Base-by-base conservation (phyloP, 2,888 invertebrate species). In the Nomada goodeniana region DNA sequence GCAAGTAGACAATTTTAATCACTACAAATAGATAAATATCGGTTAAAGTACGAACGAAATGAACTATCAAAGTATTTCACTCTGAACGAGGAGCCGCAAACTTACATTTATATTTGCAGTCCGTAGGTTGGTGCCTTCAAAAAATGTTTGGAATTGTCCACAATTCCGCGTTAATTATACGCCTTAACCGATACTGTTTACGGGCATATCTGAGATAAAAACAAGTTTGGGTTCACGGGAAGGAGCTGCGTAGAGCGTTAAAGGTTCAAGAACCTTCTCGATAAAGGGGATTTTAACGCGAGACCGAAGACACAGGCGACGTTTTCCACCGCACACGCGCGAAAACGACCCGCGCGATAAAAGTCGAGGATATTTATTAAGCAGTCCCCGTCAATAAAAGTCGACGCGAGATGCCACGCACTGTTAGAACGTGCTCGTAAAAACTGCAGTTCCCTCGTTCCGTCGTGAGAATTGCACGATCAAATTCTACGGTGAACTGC, bases 211-310 rank as follows among this genome's bases (percentile, higher is more conserved):
- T 47, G 29, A 59, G n/a, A 29, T 23, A 26, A 44, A 70, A 70
- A 59, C 69, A n/a, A 70, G 57, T 70, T 70, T 70, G 26, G n/a
- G 44, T 13, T 23, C 26, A 47, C 10, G n/a, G 44, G 26, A 26
- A 26, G 50, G 15, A 29, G n/a, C n/a, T 57, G 44, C n/a, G 59
- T 47, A 15, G 53, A 50, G n/a, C 68, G 5, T 61, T 63, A 59
- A 75, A 75, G 47, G 75, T 79, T 79, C 76, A 75, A 69, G 42
- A 4, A 79, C 57, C 75, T 57, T 50, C 42, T 18, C 26, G 11
- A 15, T 47, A 23, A 44, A 59, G 53, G 47, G 61, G 50, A 20
- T 75, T 57, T 47, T 13, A 53, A 36, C 50, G 36, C 26, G 57
- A 50, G 47, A 18, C 61, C 67, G 42, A 63, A 74, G 36, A 47